Conservation (phyloP, 2,113 vertebrate species). For the Felis catus region F.catus_Fca126_mat1.0 CM031419.1:57255001-57255500, state of each 20-base stretch:
- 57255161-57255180: too few species aligned
- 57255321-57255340: too few species aligned
- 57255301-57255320: too few species aligned
- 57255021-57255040: slow-evolving; percentile 34
- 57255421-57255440: background rate
- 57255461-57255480: slow-evolving; percentile 5
- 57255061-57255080: background rate
- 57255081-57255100: background rate
- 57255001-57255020: background rate
- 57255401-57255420: background rate
- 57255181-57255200: too few species aligned
- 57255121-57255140: background rate
- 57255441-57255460: background rate
- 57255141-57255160: background rate
- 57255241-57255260: too few species aligned
- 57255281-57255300: too few species aligned
- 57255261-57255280: too few species aligned
- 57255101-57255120: background rate
- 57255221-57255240: too few species aligned
- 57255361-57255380: background rate
- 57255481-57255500: slow-evolving; percentile 16
- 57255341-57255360: too few species aligned
- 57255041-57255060: slow-evolving; percentile 12
- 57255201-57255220: too few species aligned
- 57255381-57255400: background rate